phyloP scores from a whole-genome alignment of 2,113 vertebrate genomes.

The Noturus placidus region DNA sequence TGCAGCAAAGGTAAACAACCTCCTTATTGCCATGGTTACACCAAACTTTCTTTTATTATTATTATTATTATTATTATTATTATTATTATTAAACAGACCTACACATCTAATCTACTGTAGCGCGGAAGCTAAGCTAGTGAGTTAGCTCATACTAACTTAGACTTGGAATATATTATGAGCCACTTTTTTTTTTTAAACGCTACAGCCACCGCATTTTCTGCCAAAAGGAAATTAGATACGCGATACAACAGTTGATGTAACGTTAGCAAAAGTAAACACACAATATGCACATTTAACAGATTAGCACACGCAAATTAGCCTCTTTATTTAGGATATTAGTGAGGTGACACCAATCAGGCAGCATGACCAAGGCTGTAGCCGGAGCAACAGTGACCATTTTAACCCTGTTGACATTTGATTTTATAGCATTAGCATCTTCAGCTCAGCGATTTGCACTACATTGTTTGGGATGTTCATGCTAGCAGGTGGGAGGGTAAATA shows the following conservation, averaged over 20 bases:
- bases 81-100: no score
- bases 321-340: background rate
- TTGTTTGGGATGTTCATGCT: background rate
- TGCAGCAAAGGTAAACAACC: background rate
- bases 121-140: no score
- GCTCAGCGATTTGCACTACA: background rate
- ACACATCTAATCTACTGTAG: no score
- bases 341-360: background rate
- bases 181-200: no score
- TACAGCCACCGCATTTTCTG: background rate
- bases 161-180: no score
- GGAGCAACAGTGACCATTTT: background rate
- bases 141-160: no score
- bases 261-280: background rate
- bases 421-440: background rate
- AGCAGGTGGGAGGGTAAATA: background rate
- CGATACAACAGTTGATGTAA: background rate
- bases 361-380: background rate
- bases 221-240: background rate
- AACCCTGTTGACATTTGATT: background rate
- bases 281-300: background rate
- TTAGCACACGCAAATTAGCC: background rate
- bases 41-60: background rate
- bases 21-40: background rate
- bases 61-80: no score